Percentiles rank a stretch among this genome's conserved stretches.
phyloP scores from a whole-genome alignment of 2,797 vertebrate species.

The Cuculus canorus region DNA sequence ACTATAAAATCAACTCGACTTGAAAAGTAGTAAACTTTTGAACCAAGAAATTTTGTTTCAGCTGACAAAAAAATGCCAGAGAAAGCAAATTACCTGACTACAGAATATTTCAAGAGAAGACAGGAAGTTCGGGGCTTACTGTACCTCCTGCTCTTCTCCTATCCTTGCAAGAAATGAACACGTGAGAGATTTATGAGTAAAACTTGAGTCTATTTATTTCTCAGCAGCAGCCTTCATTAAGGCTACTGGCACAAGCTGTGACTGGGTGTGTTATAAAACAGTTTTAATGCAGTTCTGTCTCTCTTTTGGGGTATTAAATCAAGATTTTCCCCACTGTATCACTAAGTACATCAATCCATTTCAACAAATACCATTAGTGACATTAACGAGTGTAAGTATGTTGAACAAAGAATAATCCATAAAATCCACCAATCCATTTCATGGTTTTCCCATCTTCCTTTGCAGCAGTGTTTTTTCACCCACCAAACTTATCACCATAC shows the following conservation, averaged over 20 bases:
- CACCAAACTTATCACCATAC: background rate
- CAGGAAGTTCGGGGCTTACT: background rate
- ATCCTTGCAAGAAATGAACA: background rate
- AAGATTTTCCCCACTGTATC: background rate
- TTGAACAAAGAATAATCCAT: background rate
- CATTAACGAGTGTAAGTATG: background rate
- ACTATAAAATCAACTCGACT: background rate
- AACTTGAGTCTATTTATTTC: background rate
- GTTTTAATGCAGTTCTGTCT: fast-evolving
- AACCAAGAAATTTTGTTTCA: background rate
- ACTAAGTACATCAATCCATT: background rate
- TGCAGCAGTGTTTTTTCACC: background rate
- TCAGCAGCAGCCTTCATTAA: background rate
- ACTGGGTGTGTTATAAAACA: background rate
- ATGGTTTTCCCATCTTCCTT: background rate
- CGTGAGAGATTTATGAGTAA: background rate
- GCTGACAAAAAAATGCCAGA: background rate
- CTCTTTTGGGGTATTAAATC: background rate
- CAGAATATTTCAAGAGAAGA: background rate
- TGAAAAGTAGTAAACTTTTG: background rate
- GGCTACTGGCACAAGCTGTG: background rate
- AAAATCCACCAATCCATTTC: background rate
- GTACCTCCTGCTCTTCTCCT: background rate
- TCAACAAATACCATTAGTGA: background rate
- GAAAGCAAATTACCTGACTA: background rate